phyloP scores from a whole-genome alignment of 2,888 invertebrate genomes.

The Idaea aversata region DNA sequence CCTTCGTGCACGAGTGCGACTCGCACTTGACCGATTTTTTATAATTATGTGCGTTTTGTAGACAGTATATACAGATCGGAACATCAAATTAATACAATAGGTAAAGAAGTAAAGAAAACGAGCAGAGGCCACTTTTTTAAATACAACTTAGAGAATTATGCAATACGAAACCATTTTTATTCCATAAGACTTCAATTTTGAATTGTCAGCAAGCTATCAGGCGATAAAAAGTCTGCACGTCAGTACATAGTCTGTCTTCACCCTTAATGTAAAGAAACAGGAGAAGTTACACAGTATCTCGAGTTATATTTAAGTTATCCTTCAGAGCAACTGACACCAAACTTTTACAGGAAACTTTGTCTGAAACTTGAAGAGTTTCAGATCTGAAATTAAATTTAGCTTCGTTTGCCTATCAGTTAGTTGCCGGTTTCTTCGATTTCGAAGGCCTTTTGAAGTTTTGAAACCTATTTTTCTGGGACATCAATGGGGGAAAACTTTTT shows the following conservation, averaged over 20 bases:
- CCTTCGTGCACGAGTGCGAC: too few species aligned
- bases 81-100: too few species aligned
- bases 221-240: not conserved
- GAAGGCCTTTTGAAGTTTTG: not conserved
- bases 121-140: too few species aligned
- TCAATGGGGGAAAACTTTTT: too few species aligned
- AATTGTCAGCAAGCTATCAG: not conserved
- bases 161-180: too few species aligned
- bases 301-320: slow-evolving; percentile 45
- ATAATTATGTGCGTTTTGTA: too few species aligned
- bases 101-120: too few species aligned
- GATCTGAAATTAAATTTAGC: slow-evolving; percentile 46
- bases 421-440: not conserved
- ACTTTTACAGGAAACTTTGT: slow-evolving; percentile 39
- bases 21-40: too few species aligned
- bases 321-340: slow-evolving; percentile 48
- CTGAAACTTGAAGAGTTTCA: slow-evolving; percentile 33
- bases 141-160: too few species aligned
- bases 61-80: too few species aligned
- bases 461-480: slow-evolving; percentile 8
- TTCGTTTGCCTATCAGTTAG: not conserved
- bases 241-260: not conserved
- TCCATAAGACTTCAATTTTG: too few species aligned
- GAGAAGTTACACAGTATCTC: slow-evolving; percentile 33
- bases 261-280: slow-evolving; percentile 35